Evolutionary conservation across 2,113 vertebrate species (phyloP), one percentile per base, ranked within the genome.

Genomic region (Okapia johnstoni): DNA sequence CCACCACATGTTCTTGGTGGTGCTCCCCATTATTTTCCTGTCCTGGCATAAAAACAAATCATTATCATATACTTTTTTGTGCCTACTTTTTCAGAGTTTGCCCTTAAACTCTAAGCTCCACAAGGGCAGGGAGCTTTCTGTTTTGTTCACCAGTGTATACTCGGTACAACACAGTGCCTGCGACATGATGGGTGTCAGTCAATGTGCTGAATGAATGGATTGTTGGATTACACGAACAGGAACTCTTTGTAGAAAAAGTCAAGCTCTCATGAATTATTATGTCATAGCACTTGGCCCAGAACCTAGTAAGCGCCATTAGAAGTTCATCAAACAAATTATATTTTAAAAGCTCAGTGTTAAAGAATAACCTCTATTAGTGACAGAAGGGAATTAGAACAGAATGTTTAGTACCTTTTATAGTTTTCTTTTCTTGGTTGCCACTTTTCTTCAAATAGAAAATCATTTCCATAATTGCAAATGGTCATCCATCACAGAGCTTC

Each of bases 381-480:
- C 9, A 76, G 79, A 61, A 91, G 40, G 30, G 57, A 79, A 57
- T 83, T 87, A 50, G 17, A 79, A 13, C 15, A 86, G n/a, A 63
- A 52, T 26, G 1, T 66, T 84, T 96, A 19, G 12, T 26, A 15
- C 13, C 11, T 28, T 73, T 61, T 17, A 33, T 2, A 63, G 66
- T 80, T 90, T 83, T 86, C 36, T 92, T n/a, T 94, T 89, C 33
- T 88, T 70, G 23, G 43, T 92, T 86, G 84, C 52, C 36, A 73
- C 84, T 84, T 92, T 96, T 46, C 80, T 46, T 79, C 73, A 40
- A 76, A 43, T 33, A 94, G 94, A 92, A 94, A 70, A 54, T 95
- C 13, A 43, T 87, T 90, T 96, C 19, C 25, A 0, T 66, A 92
- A 86, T 77, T 94, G 61, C 28, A 87, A 95, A 58, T 9, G 40